Percentiles rank a stretch among this genome's conserved stretches.
Conservation (phyloP, 2,113 vertebrate species). For the Myiozetetes cayanensis region DNA sequence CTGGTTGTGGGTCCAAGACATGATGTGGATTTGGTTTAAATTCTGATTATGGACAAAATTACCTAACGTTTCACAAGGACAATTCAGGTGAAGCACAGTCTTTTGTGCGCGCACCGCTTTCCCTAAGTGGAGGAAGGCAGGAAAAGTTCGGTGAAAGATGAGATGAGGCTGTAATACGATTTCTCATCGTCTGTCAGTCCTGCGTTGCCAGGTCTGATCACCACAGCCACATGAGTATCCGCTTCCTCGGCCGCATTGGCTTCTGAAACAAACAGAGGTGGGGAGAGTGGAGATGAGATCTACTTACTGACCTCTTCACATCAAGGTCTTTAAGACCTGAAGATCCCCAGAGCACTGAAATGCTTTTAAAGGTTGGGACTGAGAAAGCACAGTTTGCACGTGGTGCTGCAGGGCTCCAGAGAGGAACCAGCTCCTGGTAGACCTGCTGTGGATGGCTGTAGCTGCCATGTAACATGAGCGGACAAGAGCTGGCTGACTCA, state of each 20-base stretch:
- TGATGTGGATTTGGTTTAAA: background rate
- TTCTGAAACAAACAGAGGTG: constrained; percentile 75
- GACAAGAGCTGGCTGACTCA: background rate
- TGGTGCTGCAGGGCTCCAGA: background rate
- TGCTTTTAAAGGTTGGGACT: background rate
- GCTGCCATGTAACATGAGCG: accelerated
- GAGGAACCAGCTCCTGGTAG: background rate
- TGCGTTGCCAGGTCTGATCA: constrained; percentile 90
- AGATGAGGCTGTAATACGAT: constrained; percentile 82
- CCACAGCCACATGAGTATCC: constrained; percentile 84
- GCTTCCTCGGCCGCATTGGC: constrained; percentile 90
- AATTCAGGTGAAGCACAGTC: background rate
- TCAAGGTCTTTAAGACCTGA: background rate
- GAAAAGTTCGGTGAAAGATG: constrained; percentile 86
- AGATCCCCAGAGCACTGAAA: background rate
- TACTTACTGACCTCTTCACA: background rate
- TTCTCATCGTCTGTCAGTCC: constrained; percentile 91
- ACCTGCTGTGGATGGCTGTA: background rate
- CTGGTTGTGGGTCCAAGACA: background rate
- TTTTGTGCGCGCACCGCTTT: background rate
- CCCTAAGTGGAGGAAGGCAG: constrained; percentile 76
- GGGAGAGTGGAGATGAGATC: constrained; percentile 43
- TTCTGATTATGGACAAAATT: constrained; percentile 42
- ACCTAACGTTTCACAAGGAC: constrained; percentile 26
- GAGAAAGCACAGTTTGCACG: accelerated